Evolutionary conservation across 2,113 vertebrate species (phyloP).

Genomic region (Synodontis membranacea): DNA sequence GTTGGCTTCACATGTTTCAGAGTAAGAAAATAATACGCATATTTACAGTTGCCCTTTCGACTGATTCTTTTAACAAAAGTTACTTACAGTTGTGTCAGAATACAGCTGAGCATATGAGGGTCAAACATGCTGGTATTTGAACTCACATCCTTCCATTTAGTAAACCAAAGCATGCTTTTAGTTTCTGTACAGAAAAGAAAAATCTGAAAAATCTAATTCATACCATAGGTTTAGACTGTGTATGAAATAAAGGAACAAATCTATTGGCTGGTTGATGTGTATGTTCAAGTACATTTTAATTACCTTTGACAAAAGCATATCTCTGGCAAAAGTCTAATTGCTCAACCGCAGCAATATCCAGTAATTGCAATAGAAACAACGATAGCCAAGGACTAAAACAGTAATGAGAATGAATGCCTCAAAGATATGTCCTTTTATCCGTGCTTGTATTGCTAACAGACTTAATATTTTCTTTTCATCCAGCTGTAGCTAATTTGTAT

Average conservation of each 20-base stretch:
- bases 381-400: slow-evolving; percentile 16
- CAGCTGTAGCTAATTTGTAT: slow-evolving; percentile 17
- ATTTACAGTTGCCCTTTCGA: neutral
- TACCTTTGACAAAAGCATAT: slow-evolving; percentile 20
- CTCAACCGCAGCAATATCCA: slow-evolving; percentile 5
- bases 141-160: neutral
- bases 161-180: neutral
- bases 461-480: slow-evolving; percentile 21
- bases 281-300: slow-evolving; percentile 1
- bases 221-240: neutral
- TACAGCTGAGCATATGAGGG: neutral
- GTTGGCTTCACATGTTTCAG: neutral
- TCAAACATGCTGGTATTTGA: neutral
- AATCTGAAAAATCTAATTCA: neutral
- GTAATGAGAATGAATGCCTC: neutral
- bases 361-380: neutral
- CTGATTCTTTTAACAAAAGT: neutral
- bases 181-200: neutral
- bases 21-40: neutral
- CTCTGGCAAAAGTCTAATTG: slow-evolving; percentile 38
- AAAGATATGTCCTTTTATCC: slow-evolving; percentile 3
- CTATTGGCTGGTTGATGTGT: slow-evolving; percentile 17
- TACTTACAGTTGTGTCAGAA: neutral
- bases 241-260: neutral
- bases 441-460: neutral